A percentile compares a stretch with the other conserved stretches of the same genome.
Conservation (phyloP, 2,797 vertebrate species). For the Hydrolagus colliei region DNA sequence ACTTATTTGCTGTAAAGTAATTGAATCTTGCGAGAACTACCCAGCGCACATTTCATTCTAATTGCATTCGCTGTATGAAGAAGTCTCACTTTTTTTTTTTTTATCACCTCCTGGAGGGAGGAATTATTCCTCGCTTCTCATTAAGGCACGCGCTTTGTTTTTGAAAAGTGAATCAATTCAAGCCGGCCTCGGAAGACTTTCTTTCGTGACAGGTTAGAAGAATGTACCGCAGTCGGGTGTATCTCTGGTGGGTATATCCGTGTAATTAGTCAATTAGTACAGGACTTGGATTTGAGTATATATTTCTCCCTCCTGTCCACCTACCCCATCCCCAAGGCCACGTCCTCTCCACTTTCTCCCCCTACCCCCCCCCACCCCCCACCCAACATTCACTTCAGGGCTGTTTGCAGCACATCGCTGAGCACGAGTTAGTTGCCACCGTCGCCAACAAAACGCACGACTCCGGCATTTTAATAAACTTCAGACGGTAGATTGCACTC, state of each 20-base stretch:
- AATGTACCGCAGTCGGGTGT: neutral
- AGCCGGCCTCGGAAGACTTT: neutral
- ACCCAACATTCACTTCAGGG: neutral
- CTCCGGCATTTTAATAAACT: no score
- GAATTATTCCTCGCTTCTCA: neutral
- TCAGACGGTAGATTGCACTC: no score
- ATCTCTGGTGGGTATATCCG: neutral
- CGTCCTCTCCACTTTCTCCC: neutral
- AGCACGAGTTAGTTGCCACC: no score
- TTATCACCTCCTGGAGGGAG: neutral
- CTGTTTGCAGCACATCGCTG: no score
- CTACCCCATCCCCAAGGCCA: neutral
- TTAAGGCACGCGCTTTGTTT: neutral
- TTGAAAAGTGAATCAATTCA: neutral
- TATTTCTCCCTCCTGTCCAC: neutral
- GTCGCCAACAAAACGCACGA: no score
- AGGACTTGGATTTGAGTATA: neutral
- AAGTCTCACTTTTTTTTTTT: neutral
- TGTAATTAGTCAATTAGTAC: neutral
- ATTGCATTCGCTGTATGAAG: neutral
- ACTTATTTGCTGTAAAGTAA: neutral
- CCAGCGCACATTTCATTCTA: neutral
- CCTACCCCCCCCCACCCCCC: neutral
- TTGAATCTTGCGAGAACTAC: neutral
- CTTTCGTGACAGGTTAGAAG: neutral